phyloP scores from a whole-genome alignment of 2,113 vertebrate species.

The Australoheros scitulus region DNA sequence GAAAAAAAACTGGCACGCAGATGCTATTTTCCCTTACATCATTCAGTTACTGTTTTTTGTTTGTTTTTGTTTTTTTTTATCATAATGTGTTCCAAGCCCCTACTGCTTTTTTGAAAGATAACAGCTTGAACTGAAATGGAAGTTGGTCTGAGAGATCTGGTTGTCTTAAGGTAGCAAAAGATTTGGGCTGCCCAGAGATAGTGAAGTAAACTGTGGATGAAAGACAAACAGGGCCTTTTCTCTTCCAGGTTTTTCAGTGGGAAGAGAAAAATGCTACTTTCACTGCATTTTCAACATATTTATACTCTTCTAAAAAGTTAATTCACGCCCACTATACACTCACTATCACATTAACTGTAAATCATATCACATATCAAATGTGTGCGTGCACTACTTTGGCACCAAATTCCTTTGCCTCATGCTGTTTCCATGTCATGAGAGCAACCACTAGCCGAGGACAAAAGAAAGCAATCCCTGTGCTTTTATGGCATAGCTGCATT shows the following conservation, averaged over 20 bases:
- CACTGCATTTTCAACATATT: not conserved
- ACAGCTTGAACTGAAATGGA: constrained; percentile 43
- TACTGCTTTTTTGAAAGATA: constrained; percentile 23
- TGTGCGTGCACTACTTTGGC: constrained; percentile 40
- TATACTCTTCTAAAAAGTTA: not conserved
- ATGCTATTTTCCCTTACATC: constrained; percentile 32
- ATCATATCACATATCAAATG: constrained; percentile 34
- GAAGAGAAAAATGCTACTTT: constrained; percentile 23
- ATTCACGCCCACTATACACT: not conserved
- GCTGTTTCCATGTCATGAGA: constrained; percentile 44
- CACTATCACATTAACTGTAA: constrained; percentile 13
- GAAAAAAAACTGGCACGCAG: not conserved
- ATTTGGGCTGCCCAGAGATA: constrained; percentile 32
- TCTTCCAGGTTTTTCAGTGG: constrained; percentile 1
- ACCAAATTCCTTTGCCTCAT: constrained; percentile 38
- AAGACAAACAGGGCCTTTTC: constrained; percentile 23
- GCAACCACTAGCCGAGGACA: constrained; percentile 41
- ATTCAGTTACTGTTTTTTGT: not conserved
- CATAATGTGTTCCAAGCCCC: constrained; percentile 37
- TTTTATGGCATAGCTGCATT: constrained; percentile 41
- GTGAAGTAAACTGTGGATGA: constrained; percentile 31
- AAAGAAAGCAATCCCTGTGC: constrained; percentile 36
- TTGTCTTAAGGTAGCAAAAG: constrained; percentile 22
- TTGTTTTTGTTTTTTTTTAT: not conserved
- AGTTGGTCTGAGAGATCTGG: constrained; percentile 36